Percentiles rank a stretch among this genome's conserved stretches.
phyloP scores from a whole-genome alignment of 2,113 vertebrate species.

The Ctenomys sociabilis region DNA sequence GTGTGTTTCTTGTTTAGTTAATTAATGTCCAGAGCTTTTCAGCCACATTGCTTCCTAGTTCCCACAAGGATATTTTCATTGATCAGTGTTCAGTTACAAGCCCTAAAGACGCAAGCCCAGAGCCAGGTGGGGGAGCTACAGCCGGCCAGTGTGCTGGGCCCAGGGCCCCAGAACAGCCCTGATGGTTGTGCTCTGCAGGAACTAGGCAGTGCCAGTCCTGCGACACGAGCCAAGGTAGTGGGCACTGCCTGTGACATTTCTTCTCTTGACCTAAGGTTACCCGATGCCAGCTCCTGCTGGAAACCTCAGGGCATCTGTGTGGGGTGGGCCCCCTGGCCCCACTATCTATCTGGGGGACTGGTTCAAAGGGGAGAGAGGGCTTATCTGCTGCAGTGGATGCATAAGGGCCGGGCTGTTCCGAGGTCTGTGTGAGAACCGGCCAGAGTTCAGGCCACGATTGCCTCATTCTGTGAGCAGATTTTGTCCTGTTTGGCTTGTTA shows the following conservation, averaged over 20 bases:
- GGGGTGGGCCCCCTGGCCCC: accelerated
- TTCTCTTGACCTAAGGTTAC: background rate
- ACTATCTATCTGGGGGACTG: background rate
- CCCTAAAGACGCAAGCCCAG: background rate
- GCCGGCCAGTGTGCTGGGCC: background rate
- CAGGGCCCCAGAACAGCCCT: background rate
- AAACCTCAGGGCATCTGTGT: accelerated
- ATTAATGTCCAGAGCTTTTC: background rate
- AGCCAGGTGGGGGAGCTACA: background rate
- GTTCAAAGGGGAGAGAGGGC: background rate
- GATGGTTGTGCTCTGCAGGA: accelerated
- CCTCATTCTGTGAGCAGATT: accelerated
- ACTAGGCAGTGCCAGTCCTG: background rate
- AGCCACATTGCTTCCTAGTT: background rate
- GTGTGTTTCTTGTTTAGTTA: background rate
- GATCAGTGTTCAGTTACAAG: background rate
- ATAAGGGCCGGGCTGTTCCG: background rate
- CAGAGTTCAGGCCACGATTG: background rate
- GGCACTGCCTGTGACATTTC: background rate
- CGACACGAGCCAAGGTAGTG: accelerated
- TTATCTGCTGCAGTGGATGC: background rate
- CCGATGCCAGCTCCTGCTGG: accelerated
- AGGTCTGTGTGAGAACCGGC: background rate
- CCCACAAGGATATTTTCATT: background rate
- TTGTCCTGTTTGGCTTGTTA: background rate